These are phyloP conservation scores for Neodon shergylaensis DNA, from an alignment of 2,113 vertebrate species.

Conservation along the genomic window DNA sequence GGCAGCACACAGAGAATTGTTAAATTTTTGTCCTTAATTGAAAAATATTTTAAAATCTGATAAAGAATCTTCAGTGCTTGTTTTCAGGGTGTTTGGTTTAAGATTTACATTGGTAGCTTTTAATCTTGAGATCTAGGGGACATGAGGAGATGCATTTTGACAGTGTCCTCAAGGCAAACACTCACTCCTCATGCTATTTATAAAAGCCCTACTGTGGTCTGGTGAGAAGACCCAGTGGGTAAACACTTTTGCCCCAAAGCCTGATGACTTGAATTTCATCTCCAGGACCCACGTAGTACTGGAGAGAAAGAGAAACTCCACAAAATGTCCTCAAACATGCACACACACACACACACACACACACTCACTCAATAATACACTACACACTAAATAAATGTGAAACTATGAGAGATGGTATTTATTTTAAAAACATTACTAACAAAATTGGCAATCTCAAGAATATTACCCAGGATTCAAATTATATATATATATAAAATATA, in stretches of 20 bases:
- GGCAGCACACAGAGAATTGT: neutral
- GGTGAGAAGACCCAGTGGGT: neutral
- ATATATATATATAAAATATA: neutral
- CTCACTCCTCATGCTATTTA: fast-evolving
- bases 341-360: neutral
- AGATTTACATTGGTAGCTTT: neutral
- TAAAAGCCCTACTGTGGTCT: neutral
- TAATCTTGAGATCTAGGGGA: too few relatives aligned
- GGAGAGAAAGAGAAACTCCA: neutral
- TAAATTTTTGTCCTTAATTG: neutral
- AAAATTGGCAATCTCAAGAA: neutral
- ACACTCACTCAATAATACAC: neutral
- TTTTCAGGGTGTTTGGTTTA: neutral
- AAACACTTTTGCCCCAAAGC: neutral
- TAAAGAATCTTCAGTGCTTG: neutral
- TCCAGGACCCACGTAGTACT: neutral
- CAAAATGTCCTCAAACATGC: neutral
- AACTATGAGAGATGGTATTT: neutral
- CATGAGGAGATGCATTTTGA: neutral
- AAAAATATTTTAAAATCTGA: neutral
- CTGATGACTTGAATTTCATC: neutral
- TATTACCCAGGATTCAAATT: neutral
- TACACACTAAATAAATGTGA: neutral
- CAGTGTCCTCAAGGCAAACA: neutral
- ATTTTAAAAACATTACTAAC: neutral